These are phyloP conservation scores for Natrix natrix DNA, from an alignment of 2,797 vertebrate species.

Conservation along the genomic window DNA sequence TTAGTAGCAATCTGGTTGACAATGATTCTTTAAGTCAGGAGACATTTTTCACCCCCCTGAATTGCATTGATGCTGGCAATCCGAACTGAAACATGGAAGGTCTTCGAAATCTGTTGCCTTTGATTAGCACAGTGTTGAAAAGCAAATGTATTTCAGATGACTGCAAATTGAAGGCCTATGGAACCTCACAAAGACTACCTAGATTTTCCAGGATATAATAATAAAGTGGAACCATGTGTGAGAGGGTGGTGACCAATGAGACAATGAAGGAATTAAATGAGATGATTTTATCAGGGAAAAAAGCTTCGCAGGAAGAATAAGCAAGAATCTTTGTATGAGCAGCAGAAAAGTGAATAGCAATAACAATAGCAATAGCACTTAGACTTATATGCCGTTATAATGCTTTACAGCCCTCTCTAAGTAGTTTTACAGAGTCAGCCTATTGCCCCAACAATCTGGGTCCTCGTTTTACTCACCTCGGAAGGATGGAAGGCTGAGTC, in stretches of 20 bases:
- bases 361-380: neutral
- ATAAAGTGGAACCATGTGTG: conserved; percentile 27
- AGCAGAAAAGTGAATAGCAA: neutral
- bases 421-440: neutral
- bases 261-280: conserved; percentile 4
- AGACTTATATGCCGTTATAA: neutral
- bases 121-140: conserved; percentile 28
- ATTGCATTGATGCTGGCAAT: conserved; percentile 4
- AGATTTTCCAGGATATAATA: conserved; percentile 7
- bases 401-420: neutral
- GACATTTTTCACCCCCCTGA: neutral
- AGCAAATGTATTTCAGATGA: conserved; percentile 32
- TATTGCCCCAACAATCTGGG: neutral
- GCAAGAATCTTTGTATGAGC: neutral
- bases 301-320: conserved; percentile 14
- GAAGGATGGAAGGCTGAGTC: neutral
- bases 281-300: neutral
- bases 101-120: conserved; percentile 19
- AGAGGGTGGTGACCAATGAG: neutral
- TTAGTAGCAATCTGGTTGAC: neutral
- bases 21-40: neutral
- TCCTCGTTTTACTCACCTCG: neutral
- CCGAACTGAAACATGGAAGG: neutral
- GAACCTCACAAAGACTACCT: neutral
- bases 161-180: conserved; percentile 18